These are phyloP conservation scores for Tricholaema leucomelas DNA, from an alignment of 2,113 vertebrate species.

Conservation along the genomic window DNA sequence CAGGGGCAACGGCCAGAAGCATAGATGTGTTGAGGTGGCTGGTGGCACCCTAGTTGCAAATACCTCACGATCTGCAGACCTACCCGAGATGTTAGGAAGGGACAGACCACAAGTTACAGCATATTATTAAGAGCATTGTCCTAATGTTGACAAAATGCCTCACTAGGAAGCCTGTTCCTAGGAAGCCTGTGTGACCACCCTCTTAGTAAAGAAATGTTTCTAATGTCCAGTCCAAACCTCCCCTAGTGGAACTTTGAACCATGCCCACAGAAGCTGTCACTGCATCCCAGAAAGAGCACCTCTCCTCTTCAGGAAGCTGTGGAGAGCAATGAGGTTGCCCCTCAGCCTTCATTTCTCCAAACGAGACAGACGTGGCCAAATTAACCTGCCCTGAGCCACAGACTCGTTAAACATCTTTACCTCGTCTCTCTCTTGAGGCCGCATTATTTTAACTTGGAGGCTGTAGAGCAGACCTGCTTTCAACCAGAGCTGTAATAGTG, in stretches of 20 bases:
- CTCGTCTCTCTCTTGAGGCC: neutral
- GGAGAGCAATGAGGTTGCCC: neutral
- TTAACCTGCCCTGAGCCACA: neutral
- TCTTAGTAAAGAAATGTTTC: neutral
- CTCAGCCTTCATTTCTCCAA: neutral
- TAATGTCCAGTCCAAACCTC: neutral
- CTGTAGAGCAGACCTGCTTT: neutral
- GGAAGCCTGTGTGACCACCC: no score
- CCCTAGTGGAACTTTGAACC: neutral
- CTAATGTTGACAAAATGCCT: neutral
- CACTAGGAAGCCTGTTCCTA: neutral
- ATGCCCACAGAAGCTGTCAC: fast-evolving
- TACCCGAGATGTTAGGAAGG: no score
- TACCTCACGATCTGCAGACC: neutral
- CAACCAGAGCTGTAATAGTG: neutral
- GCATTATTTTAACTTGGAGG: neutral
- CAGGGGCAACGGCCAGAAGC: neutral
- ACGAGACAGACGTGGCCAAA: neutral
- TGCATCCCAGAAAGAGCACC: neutral
- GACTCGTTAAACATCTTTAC: fast-evolving
- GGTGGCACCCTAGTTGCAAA: neutral
- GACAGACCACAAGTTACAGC: neutral
- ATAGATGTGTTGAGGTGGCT: neutral
- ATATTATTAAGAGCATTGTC: neutral
- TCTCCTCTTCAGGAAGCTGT: neutral